phyloP scores from a whole-genome alignment of 2,888 invertebrate genomes.

The Cecidostiba fungosa region DNA sequence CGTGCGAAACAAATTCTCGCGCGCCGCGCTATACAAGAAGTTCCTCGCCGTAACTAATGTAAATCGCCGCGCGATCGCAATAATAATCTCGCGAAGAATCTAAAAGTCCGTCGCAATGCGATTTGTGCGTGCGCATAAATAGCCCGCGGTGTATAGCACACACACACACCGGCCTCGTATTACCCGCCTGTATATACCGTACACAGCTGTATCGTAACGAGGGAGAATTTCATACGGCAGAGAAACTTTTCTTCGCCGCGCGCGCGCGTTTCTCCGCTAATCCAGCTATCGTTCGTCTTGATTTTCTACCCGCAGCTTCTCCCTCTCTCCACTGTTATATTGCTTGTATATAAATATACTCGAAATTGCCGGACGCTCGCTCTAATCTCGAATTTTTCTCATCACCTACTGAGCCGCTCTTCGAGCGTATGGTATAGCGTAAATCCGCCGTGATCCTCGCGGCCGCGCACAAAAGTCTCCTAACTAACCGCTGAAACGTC shows the following conservation, averaged over 20 bases:
- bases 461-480: constrained; percentile 11
- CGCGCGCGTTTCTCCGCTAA: constrained; percentile 11
- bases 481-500: constrained; percentile 43
- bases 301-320: constrained; percentile 27
- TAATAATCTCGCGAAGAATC: constrained; percentile 51
- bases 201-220: constrained; percentile 17
- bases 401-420: too few species aligned
- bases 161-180: neutral
- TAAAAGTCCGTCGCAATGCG: constrained; percentile 37
- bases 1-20: neutral
- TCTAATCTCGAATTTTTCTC: constrained; percentile 58
- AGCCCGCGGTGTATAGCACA: too few species aligned
- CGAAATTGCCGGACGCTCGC: constrained; percentile 12
- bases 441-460: constrained; percentile 32
- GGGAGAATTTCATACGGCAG: constrained; percentile 36
- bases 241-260: constrained; percentile 30
- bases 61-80: constrained; percentile 18
- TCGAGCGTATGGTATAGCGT: constrained; percentile 15
- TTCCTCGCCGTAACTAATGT: constrained; percentile 44
- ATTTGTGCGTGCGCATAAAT: constrained; percentile 47
- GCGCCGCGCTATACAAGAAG: neutral
- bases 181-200: neutral
- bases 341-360: neutral
- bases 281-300: constrained; percentile 50
- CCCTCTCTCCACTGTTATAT: neutral